These are phyloP conservation scores for Fistularia commersonii DNA, from an alignment of 2,797 vertebrate genomes.

Conservation along the genomic window DNA sequence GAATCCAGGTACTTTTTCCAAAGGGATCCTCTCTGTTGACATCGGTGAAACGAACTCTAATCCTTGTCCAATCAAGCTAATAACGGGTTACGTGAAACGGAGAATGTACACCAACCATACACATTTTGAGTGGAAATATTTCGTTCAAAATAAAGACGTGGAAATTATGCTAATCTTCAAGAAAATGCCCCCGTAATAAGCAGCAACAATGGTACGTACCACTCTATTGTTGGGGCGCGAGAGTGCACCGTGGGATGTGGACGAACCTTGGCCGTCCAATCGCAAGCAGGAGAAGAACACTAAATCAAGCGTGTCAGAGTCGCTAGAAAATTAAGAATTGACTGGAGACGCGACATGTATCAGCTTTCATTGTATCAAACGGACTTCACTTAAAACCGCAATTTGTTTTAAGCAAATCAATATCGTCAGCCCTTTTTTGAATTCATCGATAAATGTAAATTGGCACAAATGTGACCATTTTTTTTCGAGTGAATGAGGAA, in stretches of 20 bases:
- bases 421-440: no score
- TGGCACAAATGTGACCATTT: no score
- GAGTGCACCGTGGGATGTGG: constrained; percentile 38
- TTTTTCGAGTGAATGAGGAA: no score
- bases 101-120: fast-evolving
- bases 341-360: no score
- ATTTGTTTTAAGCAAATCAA: no score
- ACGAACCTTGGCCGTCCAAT: constrained; percentile 32
- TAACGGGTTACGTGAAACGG: not conserved
- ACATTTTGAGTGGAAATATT: fast-evolving
- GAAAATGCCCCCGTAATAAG: constrained; percentile 45
- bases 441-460: no score
- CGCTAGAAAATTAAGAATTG: no score
- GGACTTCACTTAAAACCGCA: no score
- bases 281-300: no score
- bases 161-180: constrained; percentile 1
- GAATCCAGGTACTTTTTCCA: constrained; percentile 49
- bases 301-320: no score
- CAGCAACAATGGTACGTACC: constrained; percentile 72
- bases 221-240: constrained; percentile 76
- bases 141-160: not conserved
- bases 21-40: constrained; percentile 45
- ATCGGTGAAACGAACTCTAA: constrained; percentile 1
- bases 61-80: not conserved
- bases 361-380: no score